Evolutionary conservation across 2,113 vertebrate genomes (phyloP).

Genomic region (Eclectus roratus): DNA sequence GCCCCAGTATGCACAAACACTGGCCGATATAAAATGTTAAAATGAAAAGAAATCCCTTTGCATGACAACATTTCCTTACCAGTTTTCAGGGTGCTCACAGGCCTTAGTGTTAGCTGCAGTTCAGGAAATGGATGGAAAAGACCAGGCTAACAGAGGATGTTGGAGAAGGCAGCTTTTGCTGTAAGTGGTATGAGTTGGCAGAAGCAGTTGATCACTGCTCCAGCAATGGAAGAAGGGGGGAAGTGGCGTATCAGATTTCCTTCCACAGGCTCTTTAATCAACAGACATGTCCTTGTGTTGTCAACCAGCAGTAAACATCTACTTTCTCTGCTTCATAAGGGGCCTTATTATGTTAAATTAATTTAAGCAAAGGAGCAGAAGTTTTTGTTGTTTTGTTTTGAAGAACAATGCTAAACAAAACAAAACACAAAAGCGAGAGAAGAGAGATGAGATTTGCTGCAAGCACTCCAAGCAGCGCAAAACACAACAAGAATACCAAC

Average conservation of each 20-base stretch:
- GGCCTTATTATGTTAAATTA: slow-evolving; percentile 4
- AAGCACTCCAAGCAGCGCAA: not conserved
- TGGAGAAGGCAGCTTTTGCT: not conserved
- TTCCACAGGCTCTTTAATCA: not conserved
- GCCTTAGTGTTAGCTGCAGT: rapidly evolving
- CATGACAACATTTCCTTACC: not conserved
- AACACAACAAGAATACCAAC: not conserved
- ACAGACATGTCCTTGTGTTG: not conserved
- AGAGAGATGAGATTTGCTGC: not conserved
- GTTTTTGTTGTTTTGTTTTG: not conserved
- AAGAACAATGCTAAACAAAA: not conserved
- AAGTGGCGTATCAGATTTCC: not conserved
- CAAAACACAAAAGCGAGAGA: not conserved
- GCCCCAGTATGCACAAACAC: not conserved
- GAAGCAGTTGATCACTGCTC: not conserved
- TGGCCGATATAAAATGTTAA: not conserved
- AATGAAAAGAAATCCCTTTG: not conserved
- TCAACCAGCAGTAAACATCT: not conserved
- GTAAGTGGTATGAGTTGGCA: not conserved
- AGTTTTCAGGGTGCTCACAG: not conserved
- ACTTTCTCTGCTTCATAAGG: not conserved
- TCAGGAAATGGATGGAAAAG: not conserved
- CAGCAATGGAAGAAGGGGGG: not conserved
- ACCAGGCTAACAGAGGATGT: not conserved
- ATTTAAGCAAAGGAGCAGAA: not conserved